Evolutionary conservation across 1,140 invertebrate genomes (phyloP).

Genomic region (Maconellicoccus hirsutus): DNA sequence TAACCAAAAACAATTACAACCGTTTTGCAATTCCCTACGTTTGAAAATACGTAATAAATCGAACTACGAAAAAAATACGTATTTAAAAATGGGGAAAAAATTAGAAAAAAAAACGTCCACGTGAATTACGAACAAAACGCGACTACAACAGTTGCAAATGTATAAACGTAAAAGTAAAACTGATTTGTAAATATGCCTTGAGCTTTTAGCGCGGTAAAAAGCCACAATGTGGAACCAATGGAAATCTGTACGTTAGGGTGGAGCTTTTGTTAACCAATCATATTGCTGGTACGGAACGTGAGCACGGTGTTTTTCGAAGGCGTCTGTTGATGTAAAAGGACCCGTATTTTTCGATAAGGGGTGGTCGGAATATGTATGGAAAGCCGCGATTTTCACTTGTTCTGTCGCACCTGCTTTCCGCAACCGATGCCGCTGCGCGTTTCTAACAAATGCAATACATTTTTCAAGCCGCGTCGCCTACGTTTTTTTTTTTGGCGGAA

Average conservation of each 20-base stretch:
- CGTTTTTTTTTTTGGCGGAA: too few species aligned
- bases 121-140: background rate
- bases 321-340: constrained; percentile 7
- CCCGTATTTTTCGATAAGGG: background rate
- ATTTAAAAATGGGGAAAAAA: too few species aligned
- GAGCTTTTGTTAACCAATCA: background rate
- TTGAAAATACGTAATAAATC: too few species aligned
- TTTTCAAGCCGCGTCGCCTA: too few species aligned
- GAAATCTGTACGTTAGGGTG: constrained; percentile 2
- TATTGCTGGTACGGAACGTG: background rate
- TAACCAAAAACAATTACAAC: too few species aligned
- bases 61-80: too few species aligned
- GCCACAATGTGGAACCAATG: constrained; percentile 19
- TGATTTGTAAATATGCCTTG: constrained; percentile 11
- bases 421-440: too few species aligned
- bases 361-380: background rate
- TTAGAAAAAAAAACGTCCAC: too few species aligned
- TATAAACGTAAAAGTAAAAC: constrained; percentile 12
- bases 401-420: background rate
- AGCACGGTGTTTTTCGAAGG: background rate
- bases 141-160: background rate
- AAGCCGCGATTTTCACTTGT: constrained; percentile 2
- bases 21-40: too few species aligned
- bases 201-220: background rate
- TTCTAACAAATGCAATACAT: background rate